Conservation (phyloP, 2,797 vertebrate genomes). For the Fundulus diaphanus region DNA sequence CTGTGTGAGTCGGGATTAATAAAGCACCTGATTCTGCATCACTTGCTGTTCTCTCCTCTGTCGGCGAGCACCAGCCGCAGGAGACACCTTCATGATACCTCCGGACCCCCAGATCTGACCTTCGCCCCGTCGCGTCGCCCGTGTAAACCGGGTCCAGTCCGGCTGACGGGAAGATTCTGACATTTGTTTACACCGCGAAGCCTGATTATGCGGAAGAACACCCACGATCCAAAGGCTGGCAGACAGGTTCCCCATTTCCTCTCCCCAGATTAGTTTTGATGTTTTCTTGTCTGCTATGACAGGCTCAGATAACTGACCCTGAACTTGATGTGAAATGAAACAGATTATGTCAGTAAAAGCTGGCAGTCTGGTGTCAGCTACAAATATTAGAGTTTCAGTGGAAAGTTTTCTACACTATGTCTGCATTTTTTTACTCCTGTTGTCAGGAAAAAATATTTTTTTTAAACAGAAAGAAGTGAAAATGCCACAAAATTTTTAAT, state of each 20-base stretch:
- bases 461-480: not conserved
- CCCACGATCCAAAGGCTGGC: slow-evolving; percentile 3
- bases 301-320: slow-evolving; percentile 38
- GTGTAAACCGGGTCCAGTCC: slow-evolving; percentile 13
- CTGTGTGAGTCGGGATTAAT: slow-evolving; percentile 37
- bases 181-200: slow-evolving; percentile 34
- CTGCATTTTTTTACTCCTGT: not conserved
- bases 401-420: not conserved
- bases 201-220: slow-evolving; percentile 25
- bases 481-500: not conserved
- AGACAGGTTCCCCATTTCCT: slow-evolving; percentile 54
- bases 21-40: slow-evolving; percentile 20
- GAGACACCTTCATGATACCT: not conserved
- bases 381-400: slow-evolving; percentile 2
- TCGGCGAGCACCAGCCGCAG: slow-evolving; percentile 13
- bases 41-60: slow-evolving; percentile 16
- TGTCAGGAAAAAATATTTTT: not conserved
- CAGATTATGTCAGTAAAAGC: slow-evolving; percentile 33
- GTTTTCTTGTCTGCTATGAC: slow-evolving; percentile 15
- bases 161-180: slow-evolving; percentile 16
- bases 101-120: not conserved
- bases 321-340: slow-evolving; percentile 38
- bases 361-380: not conserved
- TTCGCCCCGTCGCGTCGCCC: slow-evolving; percentile 1
- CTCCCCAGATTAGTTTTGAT: slow-evolving; percentile 28